Base-by-base conservation (phyloP, 1,140 invertebrate species). In the Halictus rubicundus region DNA sequence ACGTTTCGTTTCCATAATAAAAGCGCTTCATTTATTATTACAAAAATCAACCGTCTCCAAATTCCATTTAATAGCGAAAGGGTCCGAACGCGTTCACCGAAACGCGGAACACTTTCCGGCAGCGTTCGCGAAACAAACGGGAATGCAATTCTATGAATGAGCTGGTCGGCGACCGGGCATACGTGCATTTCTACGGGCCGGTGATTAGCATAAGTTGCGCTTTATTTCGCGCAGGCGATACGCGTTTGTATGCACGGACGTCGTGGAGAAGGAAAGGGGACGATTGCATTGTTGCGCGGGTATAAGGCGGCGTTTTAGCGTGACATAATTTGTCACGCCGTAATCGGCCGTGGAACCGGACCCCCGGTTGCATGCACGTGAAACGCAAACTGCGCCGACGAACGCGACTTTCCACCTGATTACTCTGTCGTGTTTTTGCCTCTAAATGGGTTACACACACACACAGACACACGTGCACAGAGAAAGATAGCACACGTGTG, bases 281-380 rank as follows among this genome's bases (percentile, higher is more conserved):
- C 59, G 60, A 60, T 64, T 60, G 63, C 52, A 39, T 64, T 73
- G 64, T 73, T 64, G 64, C 70, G 21, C 57, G 64, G 54, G 42
- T 54, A 39, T 27, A 85, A 85, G 83, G 75, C 73, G 32, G 59
- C 77, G 32, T 86, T 85, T 80, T 71, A 82, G 73, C 80, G 77
- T 80, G 77, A 60, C 76, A 71, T 68, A 61, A 83, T 85, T 85
- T 82, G 85, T 82, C 80, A 78, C 70, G 75, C 57, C 25, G 61
- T 84, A 85, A 84, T 85, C 77, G 71, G 32, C 68, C 70, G 19
- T 60, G 59, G 49, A 66, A 78, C 75, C 54, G 60, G 39, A 37
- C 23, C 54, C 54, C 37, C 39, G 25, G n/a, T 57, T 57, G 59
- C 37, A 52, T 68, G 65, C 65, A 83, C 63, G 68, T 57, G 23